Evolutionary conservation across 2,888 invertebrate genomes (phyloP), one percentile per base, ranked within the genome.

Genomic region (Diloba caeruleocephala): DNA sequence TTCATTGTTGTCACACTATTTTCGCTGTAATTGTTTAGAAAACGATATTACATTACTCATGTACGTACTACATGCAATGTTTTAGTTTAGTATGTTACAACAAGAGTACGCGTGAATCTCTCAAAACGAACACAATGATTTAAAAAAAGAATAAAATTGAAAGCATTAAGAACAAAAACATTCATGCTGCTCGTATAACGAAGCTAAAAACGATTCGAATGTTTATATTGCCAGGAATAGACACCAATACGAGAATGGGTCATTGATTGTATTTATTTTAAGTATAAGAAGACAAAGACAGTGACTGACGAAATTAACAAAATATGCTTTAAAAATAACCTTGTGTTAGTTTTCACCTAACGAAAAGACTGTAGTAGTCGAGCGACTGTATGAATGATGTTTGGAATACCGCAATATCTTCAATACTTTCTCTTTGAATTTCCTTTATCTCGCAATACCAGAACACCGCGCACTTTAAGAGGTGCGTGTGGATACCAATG

Each of bases 1-100:
- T 72, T 67, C 69, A 67, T 67, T 45, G 53, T 49, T 41, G 19
- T 37, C 38, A 36, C 33, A 26, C 49, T 61, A 51, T 55, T 64
- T 43, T 38, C 34, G 34, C 41, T 12, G 23, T 6, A 19, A n/a
- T 7, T 17, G 26, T 9, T 7, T 7, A 38, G 41, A 33, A 38
- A 60, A 52, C n/a, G 38, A 39, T 15, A 6, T 36, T 13, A 17
- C 21, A 44, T 28, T 17, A 21, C 10, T 34, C 19, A 7, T 23
- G 21, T 15, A 1, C 14, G 23, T 7, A n/a, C 21, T 21, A 23
- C 15, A 32, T 9, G 8, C 33, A 7, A 39, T 17, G 25, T 8
- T 12, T n/a, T 33, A 3, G 0, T 12, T 34, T 7, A 10, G 12
- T 7, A n/a, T 28, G n/a, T 2, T 28, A 28, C 19, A 2, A 19